These are phyloP conservation scores for Boulengeromyrus knoepffleri DNA, from an alignment of 2,113 vertebrate genomes.

Conservation along the genomic window DNA sequence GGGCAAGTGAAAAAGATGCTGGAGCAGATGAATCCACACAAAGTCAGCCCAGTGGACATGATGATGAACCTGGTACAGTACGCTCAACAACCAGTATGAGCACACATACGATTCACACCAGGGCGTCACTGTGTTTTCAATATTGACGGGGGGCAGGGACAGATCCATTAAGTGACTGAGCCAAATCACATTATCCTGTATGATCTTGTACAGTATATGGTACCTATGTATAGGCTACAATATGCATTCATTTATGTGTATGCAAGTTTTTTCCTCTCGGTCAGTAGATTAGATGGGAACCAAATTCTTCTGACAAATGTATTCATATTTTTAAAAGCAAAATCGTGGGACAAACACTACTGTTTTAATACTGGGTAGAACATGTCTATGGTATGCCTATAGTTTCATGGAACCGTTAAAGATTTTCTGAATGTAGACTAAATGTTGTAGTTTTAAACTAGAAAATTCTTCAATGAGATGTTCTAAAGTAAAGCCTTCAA, in stretches of 20 bases:
- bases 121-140: background rate
- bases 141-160: background rate
- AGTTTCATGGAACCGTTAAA: background rate
- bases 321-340: background rate
- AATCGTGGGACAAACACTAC: background rate
- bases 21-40: conserved; percentile 66
- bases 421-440: background rate
- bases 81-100: background rate
- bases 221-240: background rate
- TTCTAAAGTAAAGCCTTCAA: background rate
- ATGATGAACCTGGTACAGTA: conserved; percentile 68
- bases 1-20: conserved; percentile 67
- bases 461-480: background rate
- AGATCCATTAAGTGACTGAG: background rate
- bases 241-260: background rate
- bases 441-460: background rate
- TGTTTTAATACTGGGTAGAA: background rate
- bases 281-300: background rate
- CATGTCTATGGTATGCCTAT: background rate
- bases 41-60: conserved; percentile 69
- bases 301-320: background rate
- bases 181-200: background rate
- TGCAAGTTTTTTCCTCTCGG: background rate
- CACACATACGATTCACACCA: background rate
- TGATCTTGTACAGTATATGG: background rate